Conservation (phyloP, 2,113 vertebrate species). For the Limanda limanda region DNA sequence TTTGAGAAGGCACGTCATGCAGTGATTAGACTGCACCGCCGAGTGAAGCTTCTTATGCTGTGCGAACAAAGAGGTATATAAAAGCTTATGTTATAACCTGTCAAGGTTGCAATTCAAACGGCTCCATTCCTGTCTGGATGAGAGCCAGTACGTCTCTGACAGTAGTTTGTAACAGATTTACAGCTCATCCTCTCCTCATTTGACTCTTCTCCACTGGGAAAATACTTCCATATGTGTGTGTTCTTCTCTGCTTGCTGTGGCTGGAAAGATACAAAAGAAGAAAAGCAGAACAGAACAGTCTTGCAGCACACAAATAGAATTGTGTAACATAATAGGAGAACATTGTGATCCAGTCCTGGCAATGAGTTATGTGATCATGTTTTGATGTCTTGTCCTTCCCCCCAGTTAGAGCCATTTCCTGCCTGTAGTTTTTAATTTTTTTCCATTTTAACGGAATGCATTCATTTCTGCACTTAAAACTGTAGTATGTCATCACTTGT, state of each 20-base stretch:
- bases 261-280: slow-evolving; percentile 21
- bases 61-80: slow-evolving; percentile 30
- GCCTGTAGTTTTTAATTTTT: not conserved
- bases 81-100: slow-evolving; percentile 39
- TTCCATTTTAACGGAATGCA: not conserved
- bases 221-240: slow-evolving; percentile 70
- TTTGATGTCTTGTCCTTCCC: slow-evolving; percentile 2
- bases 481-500: not conserved
- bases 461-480: not conserved
- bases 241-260: slow-evolving; percentile 36
- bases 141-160: slow-evolving; percentile 45
- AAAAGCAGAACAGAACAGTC: slow-evolving; percentile 58
- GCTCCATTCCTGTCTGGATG: slow-evolving; percentile 31
- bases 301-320: slow-evolving; percentile 59
- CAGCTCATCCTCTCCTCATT: slow-evolving; percentile 50
- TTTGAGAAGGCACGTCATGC: slow-evolving; percentile 5
- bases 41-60: slow-evolving; percentile 4
- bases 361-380: slow-evolving; percentile 21
- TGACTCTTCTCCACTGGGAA: slow-evolving; percentile 70
- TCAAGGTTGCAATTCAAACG: slow-evolving; percentile 26
- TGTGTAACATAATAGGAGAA: slow-evolving; percentile 68
- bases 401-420: not conserved
- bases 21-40: not conserved
- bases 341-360: slow-evolving; percentile 43
- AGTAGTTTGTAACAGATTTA: slow-evolving; percentile 60